phyloP scores from a whole-genome alignment of 2,888 invertebrate species.

The Cynaeus angustus region DNA sequence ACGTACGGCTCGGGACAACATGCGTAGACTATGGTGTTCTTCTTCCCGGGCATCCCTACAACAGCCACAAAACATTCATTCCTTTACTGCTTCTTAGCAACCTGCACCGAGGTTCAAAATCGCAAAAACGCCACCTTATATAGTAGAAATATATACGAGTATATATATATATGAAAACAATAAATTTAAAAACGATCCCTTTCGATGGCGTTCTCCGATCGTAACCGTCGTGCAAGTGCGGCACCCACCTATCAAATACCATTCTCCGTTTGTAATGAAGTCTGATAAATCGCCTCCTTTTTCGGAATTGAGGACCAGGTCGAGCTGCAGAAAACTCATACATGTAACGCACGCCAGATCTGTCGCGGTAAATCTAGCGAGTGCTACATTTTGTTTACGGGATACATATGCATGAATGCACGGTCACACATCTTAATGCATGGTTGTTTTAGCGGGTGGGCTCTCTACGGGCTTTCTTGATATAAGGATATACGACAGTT shows the following conservation, averaged over 20 bases:
- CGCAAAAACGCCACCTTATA: conserved; percentile 2
- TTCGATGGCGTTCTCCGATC: neutral
- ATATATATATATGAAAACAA: too few relatives aligned
- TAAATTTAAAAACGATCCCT: too few relatives aligned
- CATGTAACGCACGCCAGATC: conserved; percentile 63
- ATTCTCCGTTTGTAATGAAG: conserved; percentile 99
- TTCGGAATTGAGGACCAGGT: conserved; percentile 95
- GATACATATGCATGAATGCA: conserved; percentile 48
- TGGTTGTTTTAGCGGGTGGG: conserved; percentile 45
- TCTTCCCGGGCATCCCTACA: conserved; percentile 92
- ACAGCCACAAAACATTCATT: conserved; percentile 42
- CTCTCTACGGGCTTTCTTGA: conserved; percentile 41
- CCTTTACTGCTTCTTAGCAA: neutral
- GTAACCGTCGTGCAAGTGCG: conserved; percentile 18
- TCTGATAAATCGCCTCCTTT: conserved; percentile 95
- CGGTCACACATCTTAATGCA: conserved; percentile 48
- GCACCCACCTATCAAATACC: conserved; percentile 96
- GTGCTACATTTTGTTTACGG: conserved; percentile 46
- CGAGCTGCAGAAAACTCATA: conserved; percentile 81
- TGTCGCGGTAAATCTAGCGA: conserved; percentile 39
- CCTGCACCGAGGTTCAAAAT: neutral
- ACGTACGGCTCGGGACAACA: conserved; percentile 96
- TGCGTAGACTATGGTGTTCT: conserved; percentile 92
- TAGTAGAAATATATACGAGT: too few relatives aligned
- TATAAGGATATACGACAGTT: conserved; percentile 22